These are phyloP conservation scores for Popillia japonica DNA, from an alignment of 1,140 invertebrate genomes.

Conservation along the genomic window DNA sequence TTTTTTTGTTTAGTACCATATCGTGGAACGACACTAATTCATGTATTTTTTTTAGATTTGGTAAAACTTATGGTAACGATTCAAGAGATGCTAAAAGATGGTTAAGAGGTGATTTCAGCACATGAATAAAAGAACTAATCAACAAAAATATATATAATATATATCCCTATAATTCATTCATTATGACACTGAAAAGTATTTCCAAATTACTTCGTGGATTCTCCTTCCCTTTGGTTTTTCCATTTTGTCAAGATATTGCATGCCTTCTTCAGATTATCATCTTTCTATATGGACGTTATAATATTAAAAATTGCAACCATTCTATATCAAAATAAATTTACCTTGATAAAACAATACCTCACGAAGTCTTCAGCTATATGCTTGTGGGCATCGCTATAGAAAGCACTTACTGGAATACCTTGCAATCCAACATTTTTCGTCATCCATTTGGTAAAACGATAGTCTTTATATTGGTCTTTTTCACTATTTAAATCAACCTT, in stretches of 20 bases:
- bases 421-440: conserved; percentile 91
- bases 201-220: neutral
- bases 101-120: conserved; percentile 62
- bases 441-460: conserved; percentile 95
- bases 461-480: conserved; percentile 81
- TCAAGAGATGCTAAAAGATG: conserved; percentile 75
- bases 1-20: too few relatives aligned
- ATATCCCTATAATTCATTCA: neutral
- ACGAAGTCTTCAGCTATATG: conserved; percentile 87
- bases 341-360: conserved; percentile 94
- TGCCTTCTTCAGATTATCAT: conserved; percentile 77
- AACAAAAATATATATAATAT: conserved; percentile 36
- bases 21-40: neutral
- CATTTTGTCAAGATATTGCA: conserved; percentile 70
- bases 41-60: conserved; percentile 52
- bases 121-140: conserved; percentile 36
- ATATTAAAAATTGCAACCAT: too few relatives aligned
- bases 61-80: conserved; percentile 75
- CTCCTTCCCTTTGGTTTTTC: conserved; percentile 56
- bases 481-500: conserved; percentile 74
- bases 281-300: conserved; percentile 66
- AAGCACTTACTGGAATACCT: conserved; percentile 93
- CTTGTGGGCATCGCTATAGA: conserved; percentile 88
- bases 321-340: conserved; percentile 55
- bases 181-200: neutral